phyloP scores from a whole-genome alignment of 2,888 invertebrate genomes.

The Hyposoter didymator region DNA sequence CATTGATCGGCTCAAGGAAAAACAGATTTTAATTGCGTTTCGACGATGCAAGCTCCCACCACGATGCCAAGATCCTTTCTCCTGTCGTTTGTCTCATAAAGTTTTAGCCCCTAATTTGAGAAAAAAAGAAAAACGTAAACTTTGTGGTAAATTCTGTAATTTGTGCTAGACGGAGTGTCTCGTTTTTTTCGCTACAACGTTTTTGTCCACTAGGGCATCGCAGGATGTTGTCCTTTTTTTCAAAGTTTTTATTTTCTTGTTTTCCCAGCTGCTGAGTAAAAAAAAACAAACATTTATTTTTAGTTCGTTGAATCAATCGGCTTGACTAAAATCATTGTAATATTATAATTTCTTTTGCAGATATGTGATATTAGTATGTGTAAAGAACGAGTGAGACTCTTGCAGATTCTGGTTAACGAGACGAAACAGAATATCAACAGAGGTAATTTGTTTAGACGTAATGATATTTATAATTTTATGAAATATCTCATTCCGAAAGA shows the following conservation, averaged over 20 bases:
- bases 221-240: neutral
- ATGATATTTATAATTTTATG: constrained; percentile 2
- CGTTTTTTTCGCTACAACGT: neutral
- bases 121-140: neutral
- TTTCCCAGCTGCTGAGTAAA: neutral
- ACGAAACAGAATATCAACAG: constrained; percentile 84
- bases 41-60: too few species aligned
- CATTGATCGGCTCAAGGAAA: too few species aligned
- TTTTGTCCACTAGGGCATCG: neutral
- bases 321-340: neutral
- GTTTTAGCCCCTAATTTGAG: neutral
- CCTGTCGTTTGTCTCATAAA: too few species aligned
- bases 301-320: neutral
- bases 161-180: too few species aligned
- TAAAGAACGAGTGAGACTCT: constrained; percentile 86
- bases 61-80: too few species aligned
- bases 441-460: constrained; percentile 74
- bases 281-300: neutral
- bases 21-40: too few species aligned
- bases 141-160: too few species aligned
- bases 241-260: neutral
- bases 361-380: constrained; percentile 87
- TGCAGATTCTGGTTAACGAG: constrained; percentile 86
- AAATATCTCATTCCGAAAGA: neutral
- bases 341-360: constrained; percentile 79